phyloP scores from a whole-genome alignment of 2,113 vertebrate genomes.

The Lepus europaeus region DNA sequence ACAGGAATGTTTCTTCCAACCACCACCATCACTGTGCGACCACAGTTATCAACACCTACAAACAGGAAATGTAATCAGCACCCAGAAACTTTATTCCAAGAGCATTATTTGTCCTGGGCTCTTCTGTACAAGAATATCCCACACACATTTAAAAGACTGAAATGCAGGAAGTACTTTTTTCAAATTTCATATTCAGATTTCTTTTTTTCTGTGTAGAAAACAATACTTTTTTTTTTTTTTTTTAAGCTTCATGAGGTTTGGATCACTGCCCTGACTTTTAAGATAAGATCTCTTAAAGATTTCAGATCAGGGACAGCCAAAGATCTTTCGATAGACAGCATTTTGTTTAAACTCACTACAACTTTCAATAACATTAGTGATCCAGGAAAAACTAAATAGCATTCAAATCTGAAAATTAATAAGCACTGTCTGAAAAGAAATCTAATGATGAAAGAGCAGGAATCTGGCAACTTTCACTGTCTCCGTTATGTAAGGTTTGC shows the following conservation, averaged over 20 bases:
- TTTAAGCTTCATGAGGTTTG: neutral
- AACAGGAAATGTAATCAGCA: conserved; percentile 57
- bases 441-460: neutral
- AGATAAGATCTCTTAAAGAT: neutral
- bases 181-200: conserved; percentile 24
- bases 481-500: neutral
- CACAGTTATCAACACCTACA: conserved; percentile 95
- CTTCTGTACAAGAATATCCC: neutral
- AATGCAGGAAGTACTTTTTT: neutral
- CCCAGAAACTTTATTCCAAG: neutral
- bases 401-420: conserved; percentile 60
- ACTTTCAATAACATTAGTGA: conserved; percentile 24
- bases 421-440: neutral
- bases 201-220: neutral
- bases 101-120: neutral
- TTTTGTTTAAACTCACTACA: conserved; percentile 30
- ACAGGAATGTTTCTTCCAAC: conserved; percentile 98
- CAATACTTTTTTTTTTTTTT: neutral
- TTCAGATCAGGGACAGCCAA: conserved; percentile 36
- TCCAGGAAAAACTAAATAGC: conserved; percentile 15
- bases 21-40: conserved; percentile 96
- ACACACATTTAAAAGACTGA: neutral
- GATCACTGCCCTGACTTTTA: conserved; percentile 3
- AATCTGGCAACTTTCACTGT: neutral
- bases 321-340: conserved; percentile 20